Evolutionary conservation across 2,888 invertebrate genomes (phyloP), one percentile per base, ranked within the genome.

Genomic region (Lithophane leautieri): DNA sequence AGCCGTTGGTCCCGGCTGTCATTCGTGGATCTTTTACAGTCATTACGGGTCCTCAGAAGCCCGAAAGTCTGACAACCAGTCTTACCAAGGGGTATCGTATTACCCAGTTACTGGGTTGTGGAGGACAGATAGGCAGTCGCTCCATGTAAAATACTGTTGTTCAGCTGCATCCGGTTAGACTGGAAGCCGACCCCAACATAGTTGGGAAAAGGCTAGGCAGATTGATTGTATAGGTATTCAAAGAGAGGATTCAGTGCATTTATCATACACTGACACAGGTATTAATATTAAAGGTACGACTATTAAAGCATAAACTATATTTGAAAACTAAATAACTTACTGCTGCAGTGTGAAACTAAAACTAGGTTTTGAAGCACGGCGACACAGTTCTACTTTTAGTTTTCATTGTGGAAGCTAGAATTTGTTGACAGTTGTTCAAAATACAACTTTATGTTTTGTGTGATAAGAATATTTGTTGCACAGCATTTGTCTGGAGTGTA

Each of bases 331-430:
- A 75, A 73, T 81, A 79, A 83, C 72, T 79, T 58, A 50, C 60
- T 71, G 58, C 16, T 44, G 42, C 28, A 44, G 11, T 70, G 14
- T 63, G 58, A 68, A 85, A 75, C 75, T 74, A 42, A 71, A 86
- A 85, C 82, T 72, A 73, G 80, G 76, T 83, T 85, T 82, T 76
- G n/a, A 84, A 63, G 44, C 58, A 70, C 62, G 34, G 60, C 62
- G 71, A 75, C 81, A 79, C 73, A 74, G 73, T 83, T 78, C 78
- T 50, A 76, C 70, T 69, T 69, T 47, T 60, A 72, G 72, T 76
- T 80, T 50, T 34, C 63, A 73, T 67, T 78, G 56, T 78, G 34
- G 9, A n/a, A 61, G 16, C 56, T 81, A 8, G 56, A 70, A 62
- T 25, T 63, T 69, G 34, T 72, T 84, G 16, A n/a, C 11, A 52